Percentiles rank a stretch among this genome's conserved stretches.
Evolutionary conservation across 1,140 invertebrate genomes (phyloP).

Genomic region (Drosophila arizonae): DNA sequence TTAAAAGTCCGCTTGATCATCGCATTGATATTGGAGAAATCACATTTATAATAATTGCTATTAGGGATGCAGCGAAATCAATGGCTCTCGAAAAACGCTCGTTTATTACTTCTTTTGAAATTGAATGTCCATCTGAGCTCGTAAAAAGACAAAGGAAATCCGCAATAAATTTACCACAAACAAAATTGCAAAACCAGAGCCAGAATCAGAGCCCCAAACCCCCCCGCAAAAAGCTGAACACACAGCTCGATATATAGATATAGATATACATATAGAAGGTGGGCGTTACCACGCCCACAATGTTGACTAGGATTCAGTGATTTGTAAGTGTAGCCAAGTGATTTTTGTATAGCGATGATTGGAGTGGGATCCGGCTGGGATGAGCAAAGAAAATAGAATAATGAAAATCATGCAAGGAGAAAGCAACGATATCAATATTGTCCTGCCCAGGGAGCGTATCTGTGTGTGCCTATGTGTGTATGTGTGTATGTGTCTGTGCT

Average conservation of each 20-base stretch:
- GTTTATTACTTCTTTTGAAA: slow-evolving; percentile 33
- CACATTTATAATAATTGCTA: slow-evolving; percentile 20
- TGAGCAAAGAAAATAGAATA: slow-evolving; percentile 65
- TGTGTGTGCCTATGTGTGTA: slow-evolving; percentile 6
- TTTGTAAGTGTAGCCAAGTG: slow-evolving; percentile 71
- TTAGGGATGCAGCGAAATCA: slow-evolving; percentile 26
- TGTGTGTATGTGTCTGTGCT: slow-evolving; percentile 45
- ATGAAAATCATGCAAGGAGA: slow-evolving; percentile 74
- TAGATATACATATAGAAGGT: slow-evolving; percentile 24
- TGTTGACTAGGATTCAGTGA: slow-evolving; percentile 72
- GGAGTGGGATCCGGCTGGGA: not conserved
- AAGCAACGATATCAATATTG: slow-evolving; percentile 76
- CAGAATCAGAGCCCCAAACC: slow-evolving; percentile 16
- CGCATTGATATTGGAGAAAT: slow-evolving; percentile 1
- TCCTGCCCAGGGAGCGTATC: slow-evolving; percentile 30
- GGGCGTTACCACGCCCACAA: slow-evolving; percentile 65
- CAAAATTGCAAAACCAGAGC: slow-evolving; percentile 57
- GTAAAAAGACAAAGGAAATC: slow-evolving; percentile 67
- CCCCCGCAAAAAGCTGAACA: slow-evolving; percentile 18
- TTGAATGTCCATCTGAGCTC: slow-evolving; percentile 32
- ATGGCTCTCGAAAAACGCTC: slow-evolving; percentile 20
- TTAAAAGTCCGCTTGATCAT: not conserved
- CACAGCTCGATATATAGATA: slow-evolving; percentile 12
- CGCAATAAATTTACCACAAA: slow-evolving; percentile 76
- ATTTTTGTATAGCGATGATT: slow-evolving; percentile 23